Evolutionary conservation across 2,888 invertebrate genomes (phyloP), one percentile per base, ranked within the genome.

Genomic region (Epinotia ramella): DNA sequence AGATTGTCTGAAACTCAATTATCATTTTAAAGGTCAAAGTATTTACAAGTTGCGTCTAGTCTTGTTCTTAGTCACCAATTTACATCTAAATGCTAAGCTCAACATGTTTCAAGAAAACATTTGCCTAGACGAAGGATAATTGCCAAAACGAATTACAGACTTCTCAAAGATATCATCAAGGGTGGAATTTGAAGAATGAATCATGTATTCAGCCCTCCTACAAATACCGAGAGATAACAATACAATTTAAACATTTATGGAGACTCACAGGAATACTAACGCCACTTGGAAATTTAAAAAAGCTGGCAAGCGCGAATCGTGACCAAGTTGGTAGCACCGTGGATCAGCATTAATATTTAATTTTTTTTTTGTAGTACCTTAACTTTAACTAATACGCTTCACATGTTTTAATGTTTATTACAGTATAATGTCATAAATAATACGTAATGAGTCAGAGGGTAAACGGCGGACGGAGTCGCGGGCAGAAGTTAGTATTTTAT

Each of bases 241-340:
- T 76, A 72, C 67, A 72, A 76, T 76, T 72, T 76, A 76, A 76
- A 76, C 76, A 76, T 76, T 76, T 72, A 76, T 56, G 67, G 63
- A 63, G 72, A 76, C 71, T 67, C 67, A 49, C 65, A 67, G 72
- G 76, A 76, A 76, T 76, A 76, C 76, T 76, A 72, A 76, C 72
- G 56, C 67, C n/a, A 49, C 67, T 72, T 76, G 76, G 62, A 75
- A 66, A 67, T 63, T 67, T 72, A 49, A 71, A 66, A 75, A 75
- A 4, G 20, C 40, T n/a, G 57, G 9, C 20, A 56, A 66, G 75
- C 60, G 66, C 18, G 24, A 71, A 53, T 9, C 40, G 40, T 7
- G 9, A 9, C 40, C 7, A 1, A 1, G 1, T 33, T 0, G 33
- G 6, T 7, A 33, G 33, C 33, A 9, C 13, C 7, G 18, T 9